Evolutionary conservation across 2,888 invertebrate genomes (phyloP), one percentile per base, ranked within the genome.

Genomic region (Marasmarcha lunaedactyla): DNA sequence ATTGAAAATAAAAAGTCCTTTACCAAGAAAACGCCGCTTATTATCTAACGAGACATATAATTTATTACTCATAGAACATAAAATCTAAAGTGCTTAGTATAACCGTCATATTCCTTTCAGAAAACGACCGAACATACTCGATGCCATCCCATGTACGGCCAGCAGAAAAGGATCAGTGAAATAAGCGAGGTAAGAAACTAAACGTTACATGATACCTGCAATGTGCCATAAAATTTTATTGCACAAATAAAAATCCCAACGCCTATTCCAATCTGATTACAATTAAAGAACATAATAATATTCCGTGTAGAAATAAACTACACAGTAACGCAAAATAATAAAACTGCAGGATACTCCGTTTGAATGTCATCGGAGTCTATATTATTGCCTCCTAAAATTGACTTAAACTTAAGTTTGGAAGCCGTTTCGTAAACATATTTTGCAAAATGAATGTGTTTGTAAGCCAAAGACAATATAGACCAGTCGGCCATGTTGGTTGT

Each of bases 401-500:
- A 7, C 20, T 20, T 20, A 20, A 20, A 20, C 11, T 30, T 30
- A 30, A 30, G 30, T 30, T 30, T 10, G 30, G 7, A 20, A 20
- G 20, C 7, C 4, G 4, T 20, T 44, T 42, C 44, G 44, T 45
- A 46, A 46, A 44, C 0, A 51, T 48, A 50, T 51, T 55, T 43
- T 7, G 30, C 30, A 53, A 62, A 65, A 60, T 51, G 54, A 61
- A 57, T 54, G 56, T 51, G 50, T 55, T 60, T 59, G 55, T 63
- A 63, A 59, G 51, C 62, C 67, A 73, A 52, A 71, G 71, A 76
- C 73, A 74, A 73, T 71, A 69, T 68, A 73, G 63, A 71, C 63
- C 62, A 57, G 55, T 57, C 68, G 68, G 66, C 67, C 68, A 65
- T 77, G 77, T 76, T 62, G 55, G 63, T 67, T 74, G 76, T 76